Conservation (phyloP, 2,113 vertebrate species). For the Boulengeromyrus knoepffleri region DNA sequence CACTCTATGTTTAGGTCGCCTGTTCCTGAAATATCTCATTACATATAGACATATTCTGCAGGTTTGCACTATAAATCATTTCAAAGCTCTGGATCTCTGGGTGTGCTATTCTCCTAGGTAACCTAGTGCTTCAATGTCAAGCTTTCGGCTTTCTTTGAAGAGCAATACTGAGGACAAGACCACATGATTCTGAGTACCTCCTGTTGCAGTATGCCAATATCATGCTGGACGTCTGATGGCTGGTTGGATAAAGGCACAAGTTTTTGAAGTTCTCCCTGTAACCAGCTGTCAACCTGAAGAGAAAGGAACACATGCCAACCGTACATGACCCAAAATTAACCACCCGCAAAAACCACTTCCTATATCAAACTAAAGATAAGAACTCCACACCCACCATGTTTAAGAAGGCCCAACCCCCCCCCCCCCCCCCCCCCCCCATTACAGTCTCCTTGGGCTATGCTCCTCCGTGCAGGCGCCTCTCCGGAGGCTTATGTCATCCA, state of each 20-base stretch:
- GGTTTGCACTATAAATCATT: too few species aligned
- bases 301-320: background rate
- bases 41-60: too few species aligned
- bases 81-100: background rate
- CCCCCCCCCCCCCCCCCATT: constrained; percentile 34
- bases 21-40: background rate
- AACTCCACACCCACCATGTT: background rate
- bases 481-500: constrained; percentile 83
- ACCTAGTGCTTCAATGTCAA: background rate
- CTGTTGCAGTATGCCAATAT: background rate
- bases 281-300: background rate
- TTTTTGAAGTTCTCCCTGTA: background rate
- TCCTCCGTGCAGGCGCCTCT: constrained; percentile 79
- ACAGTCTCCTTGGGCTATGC: constrained; percentile 57
- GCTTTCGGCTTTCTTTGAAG: background rate
- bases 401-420: background rate
- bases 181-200: background rate
- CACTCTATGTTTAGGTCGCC: background rate
- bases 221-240: background rate
- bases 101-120: background rate
- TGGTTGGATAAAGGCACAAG: background rate
- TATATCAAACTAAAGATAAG: background rate
- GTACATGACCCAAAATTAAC: background rate
- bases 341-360: background rate
- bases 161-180: background rate